A percentile compares a stretch with the other conserved stretches of the same genome.
phyloP scores from a whole-genome alignment of 2,113 vertebrate genomes.

The Nicator chloris region DNA sequence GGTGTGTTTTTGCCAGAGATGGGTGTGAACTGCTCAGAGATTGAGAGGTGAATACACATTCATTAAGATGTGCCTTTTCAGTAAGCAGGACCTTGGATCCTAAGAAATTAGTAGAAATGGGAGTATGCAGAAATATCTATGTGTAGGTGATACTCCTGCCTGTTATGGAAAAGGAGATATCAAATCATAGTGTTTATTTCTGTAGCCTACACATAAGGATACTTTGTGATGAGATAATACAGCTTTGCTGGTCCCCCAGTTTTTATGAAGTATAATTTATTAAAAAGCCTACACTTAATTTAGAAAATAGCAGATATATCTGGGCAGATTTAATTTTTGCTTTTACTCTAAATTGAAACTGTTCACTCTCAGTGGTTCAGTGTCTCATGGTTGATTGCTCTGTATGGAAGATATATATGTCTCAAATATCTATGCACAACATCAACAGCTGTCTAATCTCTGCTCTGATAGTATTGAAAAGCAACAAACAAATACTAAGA shows the following conservation, averaged over 20 bases:
- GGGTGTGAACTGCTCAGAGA: not conserved
- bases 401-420: not conserved
- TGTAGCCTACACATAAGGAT: not conserved
- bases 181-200: not conserved
- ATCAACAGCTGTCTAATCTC: not conserved
- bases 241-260: not conserved
- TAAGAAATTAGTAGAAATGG: not conserved
- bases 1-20: not conserved
- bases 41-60: not conserved
- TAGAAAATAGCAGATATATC: not conserved
- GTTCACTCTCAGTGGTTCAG: not conserved
- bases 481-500: not conserved
- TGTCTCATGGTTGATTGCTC: not conserved
- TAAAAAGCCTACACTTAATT: not conserved
- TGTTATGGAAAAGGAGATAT: not conserved
- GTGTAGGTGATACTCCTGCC: not conserved
- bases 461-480: not conserved
- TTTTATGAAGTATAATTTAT: not conserved
- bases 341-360: not conserved
- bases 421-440: not conserved
- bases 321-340: not conserved
- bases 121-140: not conserved
- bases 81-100: not conserved
- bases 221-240: not conserved
- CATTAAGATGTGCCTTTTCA: not conserved